Conservation (phyloP, 2,888 invertebrate species). For the Cynaeus angustus region DNA sequence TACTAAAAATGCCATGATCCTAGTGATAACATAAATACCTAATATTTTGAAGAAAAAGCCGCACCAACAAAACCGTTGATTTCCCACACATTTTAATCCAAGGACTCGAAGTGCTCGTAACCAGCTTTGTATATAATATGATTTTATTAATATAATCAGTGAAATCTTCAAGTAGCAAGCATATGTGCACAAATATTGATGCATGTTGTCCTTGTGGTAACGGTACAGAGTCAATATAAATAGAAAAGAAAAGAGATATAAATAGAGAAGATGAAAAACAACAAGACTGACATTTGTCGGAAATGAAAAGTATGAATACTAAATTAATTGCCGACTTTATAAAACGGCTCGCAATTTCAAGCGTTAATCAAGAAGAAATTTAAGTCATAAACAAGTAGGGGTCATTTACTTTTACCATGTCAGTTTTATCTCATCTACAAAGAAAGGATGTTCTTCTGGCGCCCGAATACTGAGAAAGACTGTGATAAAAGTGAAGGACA, state of each 20-base stretch:
- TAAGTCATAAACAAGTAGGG: too few species aligned
- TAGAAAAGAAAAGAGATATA: not conserved
- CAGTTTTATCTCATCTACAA: too few species aligned
- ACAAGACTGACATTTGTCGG: too few species aligned
- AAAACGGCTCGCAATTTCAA: too few species aligned
- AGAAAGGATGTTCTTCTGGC: too few species aligned
- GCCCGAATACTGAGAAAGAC: too few species aligned
- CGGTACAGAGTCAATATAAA: conserved; percentile 16
- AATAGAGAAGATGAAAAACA: not conserved
- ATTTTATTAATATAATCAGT: conserved; percentile 45
- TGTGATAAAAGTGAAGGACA: too few species aligned
- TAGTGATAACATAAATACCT: not conserved
- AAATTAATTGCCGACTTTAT: too few species aligned
- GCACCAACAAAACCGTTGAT: conserved; percentile 14
- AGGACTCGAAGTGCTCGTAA: conserved; percentile 30
- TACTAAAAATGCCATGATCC: not conserved
- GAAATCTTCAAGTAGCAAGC: conserved; percentile 31
- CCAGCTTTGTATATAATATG: conserved; percentile 36
- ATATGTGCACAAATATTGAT: conserved; percentile 46
- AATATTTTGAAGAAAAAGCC: conserved; percentile 10
- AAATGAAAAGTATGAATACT: too few species aligned
- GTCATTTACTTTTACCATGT: too few species aligned
- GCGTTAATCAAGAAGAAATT: too few species aligned
- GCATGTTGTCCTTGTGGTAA: conserved; percentile 21
- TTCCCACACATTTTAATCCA: conserved; percentile 46